A percentile compares a stretch with the other conserved stretches of the same genome.
phyloP scores from a whole-genome alignment of 2,113 vertebrate species.

The Ameiurus melas region DNA sequence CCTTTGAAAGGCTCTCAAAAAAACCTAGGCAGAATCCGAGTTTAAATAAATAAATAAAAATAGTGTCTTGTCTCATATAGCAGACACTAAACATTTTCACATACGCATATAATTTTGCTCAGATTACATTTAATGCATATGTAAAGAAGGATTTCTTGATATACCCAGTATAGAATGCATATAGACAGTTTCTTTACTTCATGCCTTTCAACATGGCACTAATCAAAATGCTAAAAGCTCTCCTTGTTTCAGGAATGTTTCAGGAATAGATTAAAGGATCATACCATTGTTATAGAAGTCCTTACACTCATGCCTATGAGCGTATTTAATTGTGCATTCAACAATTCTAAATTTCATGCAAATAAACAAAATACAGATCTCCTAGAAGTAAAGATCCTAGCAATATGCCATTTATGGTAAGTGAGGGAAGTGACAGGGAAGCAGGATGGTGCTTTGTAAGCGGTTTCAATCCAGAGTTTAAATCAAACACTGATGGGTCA shows the following conservation, averaged over 20 bases:
- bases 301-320: neutral
- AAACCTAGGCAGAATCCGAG: neutral
- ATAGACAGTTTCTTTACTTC: neutral
- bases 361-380: neutral
- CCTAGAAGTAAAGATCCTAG: neutral
- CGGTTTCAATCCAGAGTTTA: slow-evolving; percentile 7
- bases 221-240: neutral
- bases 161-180: neutral
- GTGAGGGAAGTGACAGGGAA: neutral
- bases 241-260: neutral
- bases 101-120: neutral
- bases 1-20: neutral
- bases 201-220: neutral
- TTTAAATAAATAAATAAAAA: neutral
- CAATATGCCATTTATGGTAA: neutral
- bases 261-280: neutral
- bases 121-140: neutral
- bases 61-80: too few species aligned
- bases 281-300: neutral
- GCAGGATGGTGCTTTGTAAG: slow-evolving; percentile 2
- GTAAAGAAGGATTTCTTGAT: neutral
- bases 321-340: neutral
- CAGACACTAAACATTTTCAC: neutral
- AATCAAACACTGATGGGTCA: slow-evolving; percentile 29
- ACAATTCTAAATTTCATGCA: neutral